Evolutionary conservation across 1,140 invertebrate species (phyloP).

Genomic region (Medauroidea extradentata): DNA sequence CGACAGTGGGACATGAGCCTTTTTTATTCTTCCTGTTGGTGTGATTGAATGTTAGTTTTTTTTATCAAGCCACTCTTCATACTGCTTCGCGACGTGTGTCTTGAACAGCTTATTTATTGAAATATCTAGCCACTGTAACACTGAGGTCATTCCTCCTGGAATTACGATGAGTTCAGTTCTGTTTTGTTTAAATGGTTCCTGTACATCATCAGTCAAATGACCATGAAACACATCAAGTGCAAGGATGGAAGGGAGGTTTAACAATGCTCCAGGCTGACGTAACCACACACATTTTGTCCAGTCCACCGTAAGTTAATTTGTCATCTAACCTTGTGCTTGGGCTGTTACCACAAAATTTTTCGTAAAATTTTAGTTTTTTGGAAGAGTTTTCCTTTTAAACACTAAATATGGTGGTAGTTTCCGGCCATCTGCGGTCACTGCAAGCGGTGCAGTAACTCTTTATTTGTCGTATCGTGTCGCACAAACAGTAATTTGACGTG

Average conservation of each 20-base stretch:
- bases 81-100: neutral
- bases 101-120: slow-evolving; percentile 34
- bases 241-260: slow-evolving; percentile 9
- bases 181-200: neutral
- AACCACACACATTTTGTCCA: slow-evolving; percentile 16
- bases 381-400: too few relatives aligned
- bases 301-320: slow-evolving; percentile 8
- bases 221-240: slow-evolving; percentile 14
- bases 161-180: slow-evolving; percentile 18
- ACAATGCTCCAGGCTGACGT: slow-evolving; percentile 12
- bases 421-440: too few relatives aligned
- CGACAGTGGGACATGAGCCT: neutral
- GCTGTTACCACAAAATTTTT: too few relatives aligned
- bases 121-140: slow-evolving; percentile 34
- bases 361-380: too few relatives aligned
- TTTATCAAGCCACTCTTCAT: slow-evolving; percentile 1
- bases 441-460: too few relatives aligned
- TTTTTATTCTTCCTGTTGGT: neutral
- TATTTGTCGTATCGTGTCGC: too few relatives aligned
- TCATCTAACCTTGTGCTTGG: slow-evolving; percentile 13
- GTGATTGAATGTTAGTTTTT: neutral
- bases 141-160: slow-evolving; percentile 26
- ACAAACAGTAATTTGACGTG: too few relatives aligned
- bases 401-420: too few relatives aligned
- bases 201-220: slow-evolving; percentile 11